Base-by-base conservation (phyloP, 2,797 vertebrate species). In the Hypotaenidia okinawae region DNA sequence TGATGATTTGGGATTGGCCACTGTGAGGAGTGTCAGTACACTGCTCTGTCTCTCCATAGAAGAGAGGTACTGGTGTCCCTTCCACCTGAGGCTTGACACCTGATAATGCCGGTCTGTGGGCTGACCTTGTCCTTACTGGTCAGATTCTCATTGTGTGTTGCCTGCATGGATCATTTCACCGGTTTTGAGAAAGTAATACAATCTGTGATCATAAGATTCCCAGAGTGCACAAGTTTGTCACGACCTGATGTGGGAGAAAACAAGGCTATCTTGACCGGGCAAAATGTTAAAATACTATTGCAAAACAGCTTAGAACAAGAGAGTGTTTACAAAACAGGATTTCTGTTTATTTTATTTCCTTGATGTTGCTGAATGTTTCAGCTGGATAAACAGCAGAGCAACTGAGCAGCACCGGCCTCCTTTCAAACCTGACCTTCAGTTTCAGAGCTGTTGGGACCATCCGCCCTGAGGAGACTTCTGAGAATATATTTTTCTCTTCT, bases 291-390 rank as follows among this genome's bases (percentile, higher is more conserved):
- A 14, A 45, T 43, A 45, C 1, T 39, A 76, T 35, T 69, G 28
- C 28, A 57, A 75, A 47, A 2, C 7, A 57, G 9, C 28, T 57
- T 87, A 33, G 52, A 69, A 69, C 19, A 87, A 37, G 12, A 79
- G 2, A 68, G 6, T 33, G 8, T 72, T 87, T 64, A 19, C 59
- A 35, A 59, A 19, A 0, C 6, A 72, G 11, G 15, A n/a, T 82
- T 93, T 72, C 27, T 58, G 2, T 62, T 76, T 39, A 18, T 82
- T 85, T 52, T 1, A 15, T 72, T 76, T 80, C 30, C 10, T 72
- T 0, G 0, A 2, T 63, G 13, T 59, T 11, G 10, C 35, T 75
- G 43, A 14, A 33, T 30, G 6, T 51, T 49, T 72, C 28, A 6
- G 2, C 49, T 89, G 66, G 24, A 10, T 67, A 78, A 33, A 8